A percentile compares a stretch with the other conserved stretches of the same genome.
phyloP scores from a whole-genome alignment of 2,113 vertebrate species.

The Andinoacara biseriatus region DNA sequence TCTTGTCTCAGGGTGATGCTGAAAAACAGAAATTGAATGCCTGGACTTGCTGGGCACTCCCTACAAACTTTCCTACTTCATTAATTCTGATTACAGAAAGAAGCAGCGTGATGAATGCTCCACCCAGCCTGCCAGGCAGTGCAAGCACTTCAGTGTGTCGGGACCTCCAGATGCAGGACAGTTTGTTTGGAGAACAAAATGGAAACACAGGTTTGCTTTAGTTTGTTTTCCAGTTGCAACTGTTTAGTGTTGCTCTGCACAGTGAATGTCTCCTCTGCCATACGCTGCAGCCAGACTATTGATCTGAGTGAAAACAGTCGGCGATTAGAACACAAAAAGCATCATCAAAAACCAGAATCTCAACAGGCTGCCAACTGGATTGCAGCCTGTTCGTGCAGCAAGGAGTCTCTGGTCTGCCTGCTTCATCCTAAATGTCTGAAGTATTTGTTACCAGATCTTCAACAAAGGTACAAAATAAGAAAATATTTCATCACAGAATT shows the following conservation, averaged over 20 bases:
- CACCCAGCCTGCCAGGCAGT: constrained; percentile 4
- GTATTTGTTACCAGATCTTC: neutral
- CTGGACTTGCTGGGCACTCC: neutral
- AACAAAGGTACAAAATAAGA: neutral
- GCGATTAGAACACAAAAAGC: neutral
- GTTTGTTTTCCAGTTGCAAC: neutral
- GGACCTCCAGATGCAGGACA: constrained; percentile 4
- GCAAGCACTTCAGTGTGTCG: constrained; percentile 3
- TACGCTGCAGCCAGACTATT: neutral
- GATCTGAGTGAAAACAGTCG: neutral
- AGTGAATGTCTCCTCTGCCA: neutral
- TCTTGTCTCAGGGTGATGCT: too few species aligned
- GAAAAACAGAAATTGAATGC: neutral
- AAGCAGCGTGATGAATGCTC: constrained; percentile 20
- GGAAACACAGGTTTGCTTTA: neutral
- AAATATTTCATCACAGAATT: neutral
- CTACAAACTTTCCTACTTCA: constrained; percentile 1
- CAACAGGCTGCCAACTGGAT: neutral
- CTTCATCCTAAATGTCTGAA: neutral
- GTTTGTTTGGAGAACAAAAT: constrained; percentile 5
- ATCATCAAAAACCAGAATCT: neutral
- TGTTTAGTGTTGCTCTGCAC: neutral
- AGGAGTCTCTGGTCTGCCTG: neutral
- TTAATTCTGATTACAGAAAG: neutral
- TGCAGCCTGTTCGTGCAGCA: neutral